Evolutionary conservation across 2,888 invertebrate species (phyloP), one percentile per base, ranked within the genome.

Genomic region (Chloroclysta siterata): DNA sequence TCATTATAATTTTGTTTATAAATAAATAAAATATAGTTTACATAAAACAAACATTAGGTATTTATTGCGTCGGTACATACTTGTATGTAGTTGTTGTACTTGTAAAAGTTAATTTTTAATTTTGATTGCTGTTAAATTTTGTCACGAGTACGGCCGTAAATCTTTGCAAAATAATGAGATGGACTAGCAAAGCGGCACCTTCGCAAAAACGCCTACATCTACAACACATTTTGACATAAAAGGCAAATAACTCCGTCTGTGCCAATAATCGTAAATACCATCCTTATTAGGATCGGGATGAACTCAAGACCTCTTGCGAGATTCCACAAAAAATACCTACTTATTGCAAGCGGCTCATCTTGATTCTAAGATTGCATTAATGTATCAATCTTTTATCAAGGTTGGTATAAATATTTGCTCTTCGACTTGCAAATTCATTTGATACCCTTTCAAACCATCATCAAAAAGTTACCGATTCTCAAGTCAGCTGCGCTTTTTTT

Each of bases 351-450:
- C 47, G 15, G 52, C 55, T 63, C 52, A 61, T 68, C 51, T 66
- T 17, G 36, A 67, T 66, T 67, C 59, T 42, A 46, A 64, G 46
- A 67, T 69, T 69, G 65, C 65, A 60, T 66, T 65, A 53, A 59
- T 63, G 55, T 60, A 64, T 71, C 69, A 62, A 64, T 66, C 57
- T 57, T 58, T 58, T 61, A 61, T 55, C 65, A 69, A 68, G 71
- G 68, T 55, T 48, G 41, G 22, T 36, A 39, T 13, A 56, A 52
- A 52, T 29, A 51, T 44, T 48, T 55, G 51, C 33, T 48, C 13
- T 36, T 44, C 46, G 28, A 61, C n/a, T 55, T 51, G 22, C 33
- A 17, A 39, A 39, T 39, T 11, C 10, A 39, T 33, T 22, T 22
- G 22, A 22, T 3, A 22, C 22, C 22, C 22, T 22, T 22, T 3